Percentiles rank a stretch among this genome's conserved stretches.
Conservation (phyloP, 2,797 vertebrate genomes). For the Neosalanx taihuensis region DNA sequence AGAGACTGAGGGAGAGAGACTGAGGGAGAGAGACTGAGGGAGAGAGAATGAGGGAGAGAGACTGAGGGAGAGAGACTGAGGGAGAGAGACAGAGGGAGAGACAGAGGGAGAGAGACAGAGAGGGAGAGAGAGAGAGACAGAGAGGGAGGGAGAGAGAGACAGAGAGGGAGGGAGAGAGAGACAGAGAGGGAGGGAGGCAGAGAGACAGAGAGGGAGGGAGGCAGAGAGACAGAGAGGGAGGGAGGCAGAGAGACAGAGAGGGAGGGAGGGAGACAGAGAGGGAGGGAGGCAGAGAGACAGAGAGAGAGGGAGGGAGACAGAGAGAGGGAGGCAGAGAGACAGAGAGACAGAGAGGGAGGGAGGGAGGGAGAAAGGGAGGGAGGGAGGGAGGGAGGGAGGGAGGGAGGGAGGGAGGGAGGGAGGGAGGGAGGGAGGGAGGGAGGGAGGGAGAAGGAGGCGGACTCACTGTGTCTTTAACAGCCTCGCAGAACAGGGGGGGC, state of each 20-base stretch:
- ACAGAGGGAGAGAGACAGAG: too few species aligned
- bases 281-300: neutral
- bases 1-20: neutral
- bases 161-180: neutral
- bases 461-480: constrained; percentile 82
- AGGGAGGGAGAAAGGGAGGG: neutral
- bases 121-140: too few species aligned
- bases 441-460: neutral
- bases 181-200: too few species aligned
- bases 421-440: neutral
- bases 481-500: constrained; percentile 86
- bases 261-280: neutral
- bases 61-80: too few species aligned
- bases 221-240: neutral
- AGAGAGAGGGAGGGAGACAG: neutral
- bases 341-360: neutral
- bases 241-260: neutral
- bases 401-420: neutral
- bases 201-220: neutral
- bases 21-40: neutral
- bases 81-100: too few species aligned
- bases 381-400: neutral
- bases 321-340: neutral
- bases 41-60: neutral
- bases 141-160: neutral